Conservation (phyloP, 2,113 vertebrate genomes). For the Australoheros scitulus region DNA sequence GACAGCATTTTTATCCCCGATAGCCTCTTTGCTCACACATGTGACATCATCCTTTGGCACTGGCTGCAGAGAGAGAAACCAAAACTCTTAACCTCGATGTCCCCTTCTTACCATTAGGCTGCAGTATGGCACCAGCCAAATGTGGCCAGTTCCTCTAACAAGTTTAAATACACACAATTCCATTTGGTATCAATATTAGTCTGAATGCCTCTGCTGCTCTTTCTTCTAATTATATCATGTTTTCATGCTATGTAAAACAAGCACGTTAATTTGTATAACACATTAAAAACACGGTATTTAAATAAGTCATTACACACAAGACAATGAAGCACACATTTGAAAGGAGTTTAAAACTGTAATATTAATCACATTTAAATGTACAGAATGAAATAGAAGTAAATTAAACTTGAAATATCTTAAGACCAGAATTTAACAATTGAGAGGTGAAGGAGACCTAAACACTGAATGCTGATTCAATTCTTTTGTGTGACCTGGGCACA, state of each 20-base stretch:
- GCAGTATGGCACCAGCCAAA: background rate
- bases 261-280: background rate
- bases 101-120: background rate
- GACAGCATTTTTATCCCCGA: conserved; percentile 72
- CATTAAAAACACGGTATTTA: background rate
- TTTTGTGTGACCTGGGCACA: too few relatives aligned
- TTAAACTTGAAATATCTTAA: background rate
- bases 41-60: conserved; percentile 57
- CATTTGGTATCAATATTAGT: background rate
- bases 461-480: too few relatives aligned
- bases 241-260: background rate
- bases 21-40: conserved; percentile 71
- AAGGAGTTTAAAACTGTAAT: too few relatives aligned
- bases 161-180: background rate
- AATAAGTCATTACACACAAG: background rate
- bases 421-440: too few relatives aligned
- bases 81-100: background rate
- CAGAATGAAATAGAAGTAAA: background rate
- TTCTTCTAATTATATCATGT: background rate
- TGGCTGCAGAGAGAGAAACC: conserved; percentile 48
- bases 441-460: too few relatives aligned
- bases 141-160: background rate
- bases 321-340: background rate
- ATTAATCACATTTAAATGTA: background rate
- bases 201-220: background rate